Base-by-base conservation (phyloP, 2,113 vertebrate species). In the Athene noctua region DNA sequence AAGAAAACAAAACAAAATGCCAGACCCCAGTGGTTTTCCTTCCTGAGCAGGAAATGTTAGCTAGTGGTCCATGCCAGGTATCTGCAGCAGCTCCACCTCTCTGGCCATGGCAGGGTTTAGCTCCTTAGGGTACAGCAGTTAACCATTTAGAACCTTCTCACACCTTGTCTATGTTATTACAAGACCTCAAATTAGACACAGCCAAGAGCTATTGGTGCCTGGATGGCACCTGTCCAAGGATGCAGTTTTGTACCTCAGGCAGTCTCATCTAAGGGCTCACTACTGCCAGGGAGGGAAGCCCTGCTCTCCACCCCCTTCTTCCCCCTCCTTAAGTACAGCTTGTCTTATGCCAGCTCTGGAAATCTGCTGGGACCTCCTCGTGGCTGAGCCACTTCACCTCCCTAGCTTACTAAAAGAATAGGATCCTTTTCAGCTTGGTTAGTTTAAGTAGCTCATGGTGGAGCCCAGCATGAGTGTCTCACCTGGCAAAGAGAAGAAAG, bases 151-250 rank as follows among this genome's bases (percentile, higher is more conserved):
- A 92, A 54, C 34, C 70, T 62, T 34, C 77, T 92, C 44, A 79
- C 42, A 78, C 70, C 52, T 78, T n/a, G n/a, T 19, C 47, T 86
- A 21, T 52, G 47, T 44, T 84, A 80, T 4, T 88, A 30, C 74
- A 91, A 87, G 73, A 96, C 83, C 81, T 94, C 67, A 92, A 54
- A 78, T 72, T 36, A 96, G 77, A 72, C 27, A 58, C 18, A 92
- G 87, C 21, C 65, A 67, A 68, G 70, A 88, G 40, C 8, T 38
- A 72, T 51, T 2, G 0, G 47, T 51, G 52, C 59, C 63, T 74
- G 32, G 20, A 21, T 61, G 90, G 85, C 58, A 72, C 6, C 22
- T 32, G n/a, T 40, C 78, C 92, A 82, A 75, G 44, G 62, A 90
- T 38, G 47, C 55, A 81, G 42, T 58, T 91, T 74, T 34, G 11